phyloP scores from a whole-genome alignment of 2,797 vertebrate genomes.

The Pelochelys cantorii region DNA sequence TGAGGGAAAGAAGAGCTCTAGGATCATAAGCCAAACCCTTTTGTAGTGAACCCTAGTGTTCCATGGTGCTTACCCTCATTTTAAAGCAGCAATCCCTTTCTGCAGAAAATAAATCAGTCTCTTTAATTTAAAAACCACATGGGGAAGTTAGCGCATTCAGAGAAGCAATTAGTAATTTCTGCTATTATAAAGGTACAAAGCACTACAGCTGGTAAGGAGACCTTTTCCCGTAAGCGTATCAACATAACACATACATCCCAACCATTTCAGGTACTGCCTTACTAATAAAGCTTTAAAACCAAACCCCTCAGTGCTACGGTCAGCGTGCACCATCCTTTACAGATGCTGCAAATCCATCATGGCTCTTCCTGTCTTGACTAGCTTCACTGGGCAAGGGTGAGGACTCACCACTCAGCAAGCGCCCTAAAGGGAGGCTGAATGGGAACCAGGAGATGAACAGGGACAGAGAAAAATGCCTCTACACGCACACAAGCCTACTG shows the following conservation, averaged over 20 bases:
- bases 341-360: neutral
- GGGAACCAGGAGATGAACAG: neutral
- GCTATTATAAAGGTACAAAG: accelerated
- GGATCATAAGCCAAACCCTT: neutral
- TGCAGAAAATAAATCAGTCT: neutral
- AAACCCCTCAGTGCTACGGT: too few relatives aligned
- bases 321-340: neutral
- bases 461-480: neutral
- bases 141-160: neutral
- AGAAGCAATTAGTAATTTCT: neutral
- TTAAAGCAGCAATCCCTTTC: slow-evolving; percentile 30
- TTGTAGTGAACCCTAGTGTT: neutral
- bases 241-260: too few relatives aligned
- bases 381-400: neutral
- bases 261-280: neutral
- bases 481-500: neutral
- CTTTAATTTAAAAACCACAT: neutral
- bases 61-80: slow-evolving; percentile 10
- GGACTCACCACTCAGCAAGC: too few relatives aligned
- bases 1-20: neutral
- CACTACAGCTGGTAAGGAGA: too few relatives aligned
- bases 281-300: neutral
- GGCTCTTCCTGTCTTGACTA: neutral
- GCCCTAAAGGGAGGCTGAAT: accelerated
- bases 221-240: neutral